Base-by-base conservation (phyloP, 2,797 vertebrate species). In the Sciaenops ocellatus region DNA sequence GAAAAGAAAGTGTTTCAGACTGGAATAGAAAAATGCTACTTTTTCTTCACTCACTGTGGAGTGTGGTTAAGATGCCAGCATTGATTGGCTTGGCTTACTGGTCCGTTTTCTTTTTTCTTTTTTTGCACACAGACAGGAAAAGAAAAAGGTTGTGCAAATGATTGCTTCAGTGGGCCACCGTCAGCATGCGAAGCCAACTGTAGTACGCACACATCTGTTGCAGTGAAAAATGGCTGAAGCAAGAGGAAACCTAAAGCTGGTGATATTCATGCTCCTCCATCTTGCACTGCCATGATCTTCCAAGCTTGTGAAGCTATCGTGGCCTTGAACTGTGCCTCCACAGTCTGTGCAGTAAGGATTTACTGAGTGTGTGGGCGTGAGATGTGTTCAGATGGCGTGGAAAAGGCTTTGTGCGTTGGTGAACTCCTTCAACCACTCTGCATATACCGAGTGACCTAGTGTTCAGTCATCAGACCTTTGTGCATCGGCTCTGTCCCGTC, bases 391-490 rank as follows among this genome's bases (percentile, higher is more conserved):
- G 59, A 81, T 68, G 42, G 34, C 24, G 52, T 2, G 3, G n/a
- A 60, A 70, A 72, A 56, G 60, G 28, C 60, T 57, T 61, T n/a
- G 9, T 57, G n/a, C 15, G 13, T 50, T 48, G 56, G 11, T 51
- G 73, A 80, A 66, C 78, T 70, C 57, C 54, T 70, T 66, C 8
- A 6, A 16, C 41, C 59, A 28, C n/a, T 48, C 74, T 30, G 12
- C 48, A 47, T 68, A 68, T 8, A 47, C 64, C 0, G 17, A 65
- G 20, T 54, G 71, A 81, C 78, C 82, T 9, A 66, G 63, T 47
- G 75, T 71, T 76, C 75, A 62, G 76, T 42, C 65, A 76, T 86
- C 82, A 76, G 79, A 85, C 82, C 66, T 67, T 62, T 65, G 64
- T 47, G 60, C 30, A 68, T 75, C 17, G 62, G 48, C 73, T 75